A percentile compares a stretch with the other conserved stretches of the same genome.
Evolutionary conservation across 2,113 vertebrate genomes (phyloP).

Genomic region (Psephotus haematonotus): DNA sequence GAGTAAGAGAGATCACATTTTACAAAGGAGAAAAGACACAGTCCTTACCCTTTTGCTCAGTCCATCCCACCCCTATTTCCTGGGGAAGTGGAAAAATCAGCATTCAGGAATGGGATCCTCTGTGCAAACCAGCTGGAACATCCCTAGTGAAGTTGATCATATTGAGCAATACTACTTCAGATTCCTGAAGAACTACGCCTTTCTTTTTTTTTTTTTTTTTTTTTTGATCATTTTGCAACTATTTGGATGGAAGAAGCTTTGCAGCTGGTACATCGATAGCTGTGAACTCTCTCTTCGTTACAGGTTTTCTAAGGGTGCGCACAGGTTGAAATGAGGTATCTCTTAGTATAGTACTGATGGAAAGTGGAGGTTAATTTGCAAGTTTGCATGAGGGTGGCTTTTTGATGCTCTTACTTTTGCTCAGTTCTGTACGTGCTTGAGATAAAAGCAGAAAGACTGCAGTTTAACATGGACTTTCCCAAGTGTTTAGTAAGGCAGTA

Average conservation of each 20-base stretch:
- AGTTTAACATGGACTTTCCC: background rate
- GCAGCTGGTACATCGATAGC: background rate
- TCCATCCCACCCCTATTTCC: background rate
- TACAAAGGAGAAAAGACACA: background rate
- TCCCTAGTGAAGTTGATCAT: background rate
- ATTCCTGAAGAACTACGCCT: background rate
- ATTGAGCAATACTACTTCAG: background rate
- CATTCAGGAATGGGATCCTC: background rate
- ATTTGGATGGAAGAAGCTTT: background rate
- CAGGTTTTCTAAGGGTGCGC: background rate
- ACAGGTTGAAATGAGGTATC: background rate
- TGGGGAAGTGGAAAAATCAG: background rate
- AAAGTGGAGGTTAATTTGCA: background rate
- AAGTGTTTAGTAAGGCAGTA: background rate
- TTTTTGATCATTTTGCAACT: background rate
- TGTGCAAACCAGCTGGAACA: background rate
- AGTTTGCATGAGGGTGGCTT: background rate
- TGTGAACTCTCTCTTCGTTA: background rate
- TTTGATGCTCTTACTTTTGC: background rate
- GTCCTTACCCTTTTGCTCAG: background rate
- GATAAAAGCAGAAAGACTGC: background rate
- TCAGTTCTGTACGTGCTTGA: background rate
- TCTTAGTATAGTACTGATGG: background rate
- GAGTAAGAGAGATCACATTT: background rate
- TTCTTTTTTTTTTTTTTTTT: background rate